These are phyloP conservation scores for Bellardia pandia DNA, from an alignment of 2,888 invertebrate species.

Conservation along the genomic window DNA sequence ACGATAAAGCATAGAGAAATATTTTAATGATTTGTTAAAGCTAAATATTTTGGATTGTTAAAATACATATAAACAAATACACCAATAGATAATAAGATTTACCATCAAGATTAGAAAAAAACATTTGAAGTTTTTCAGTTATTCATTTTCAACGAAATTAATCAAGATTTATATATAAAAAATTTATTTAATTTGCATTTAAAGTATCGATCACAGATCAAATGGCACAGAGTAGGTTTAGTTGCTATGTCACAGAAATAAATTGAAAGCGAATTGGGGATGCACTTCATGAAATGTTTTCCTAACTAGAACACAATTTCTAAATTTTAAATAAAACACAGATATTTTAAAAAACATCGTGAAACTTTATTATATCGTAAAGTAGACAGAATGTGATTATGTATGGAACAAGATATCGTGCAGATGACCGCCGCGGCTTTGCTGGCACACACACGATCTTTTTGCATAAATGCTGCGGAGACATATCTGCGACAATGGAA, in stretches of 20 bases:
- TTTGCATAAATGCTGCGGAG: too few species aligned
- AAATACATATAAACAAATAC: neutral
- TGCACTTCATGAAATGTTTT: too few species aligned
- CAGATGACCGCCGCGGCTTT: too few species aligned
- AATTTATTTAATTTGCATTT: neutral
- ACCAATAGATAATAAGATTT: conserved; percentile 11
- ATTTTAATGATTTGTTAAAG: conserved; percentile 60
- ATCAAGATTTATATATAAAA: neutral
- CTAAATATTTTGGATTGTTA: conserved; percentile 43
- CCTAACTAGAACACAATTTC: too few species aligned
- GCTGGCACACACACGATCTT: too few species aligned
- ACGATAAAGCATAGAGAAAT: conserved; percentile 10
- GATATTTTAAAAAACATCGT: too few species aligned
- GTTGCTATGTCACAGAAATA: neutral
- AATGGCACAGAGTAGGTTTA: neutral
- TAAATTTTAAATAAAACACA: too few species aligned
- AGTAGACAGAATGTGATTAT: too few species aligned
- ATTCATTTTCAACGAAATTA: neutral
- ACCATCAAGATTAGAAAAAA: conserved; percentile 36
- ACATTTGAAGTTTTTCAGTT: neutral
- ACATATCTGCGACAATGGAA: too few species aligned
- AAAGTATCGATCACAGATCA: neutral
- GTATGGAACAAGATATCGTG: too few species aligned
- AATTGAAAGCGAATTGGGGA: too few species aligned
- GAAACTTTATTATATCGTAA: too few species aligned